Base-by-base conservation (phyloP, 2,888 invertebrate species). In the Microctonus brassicae region DNA sequence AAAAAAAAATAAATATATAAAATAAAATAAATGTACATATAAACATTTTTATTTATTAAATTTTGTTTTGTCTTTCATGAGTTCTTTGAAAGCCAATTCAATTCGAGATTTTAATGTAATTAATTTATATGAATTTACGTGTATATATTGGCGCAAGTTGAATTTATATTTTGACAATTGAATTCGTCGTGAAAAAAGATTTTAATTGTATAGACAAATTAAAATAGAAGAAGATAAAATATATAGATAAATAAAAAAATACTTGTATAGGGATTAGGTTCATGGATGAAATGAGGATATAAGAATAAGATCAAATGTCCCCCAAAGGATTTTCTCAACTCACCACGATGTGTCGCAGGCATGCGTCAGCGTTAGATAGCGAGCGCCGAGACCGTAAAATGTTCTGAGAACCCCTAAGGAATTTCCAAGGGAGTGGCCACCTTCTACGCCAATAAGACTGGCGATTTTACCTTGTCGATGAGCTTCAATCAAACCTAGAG, bases 331-430 rank as follows among this genome's bases (percentile, higher is more conserved):
- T 52, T 65, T 39, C 61, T 63, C 74, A 78, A 86, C 87, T 86
- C 83, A 87, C 97, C 97, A 97, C 76, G 95, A 93, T 65, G 95
- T 96, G 88, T 96, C 95, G 88, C 97, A 97, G 80, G 94, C 94
- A 88, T 97, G 97, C 65, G 97, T 97, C 74, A 97, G 91, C 53
- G 97, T 97, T 85, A 97, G 92, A 88, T 96, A 97, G 73, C 93
- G 91, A 69, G 95, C 96, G 52, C 97, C 97, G 64, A 97, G 90
- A 75, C 94, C 94, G 88, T 97, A 96, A 88, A 96, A 95, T 80
- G 95, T 95, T 76, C 97, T 91, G 74, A 97, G 90, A 67, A 95
- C 95, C 22, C 95, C 96, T 79, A 97, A 89, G 62, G 96, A 97
- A 84, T 95, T 96, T 78, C 96, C 97, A 66, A 97, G 92, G 34